These are phyloP conservation scores for Lagocephalus sceleratus DNA, from an alignment of 2,797 vertebrate genomes.

Conservation along the genomic window DNA sequence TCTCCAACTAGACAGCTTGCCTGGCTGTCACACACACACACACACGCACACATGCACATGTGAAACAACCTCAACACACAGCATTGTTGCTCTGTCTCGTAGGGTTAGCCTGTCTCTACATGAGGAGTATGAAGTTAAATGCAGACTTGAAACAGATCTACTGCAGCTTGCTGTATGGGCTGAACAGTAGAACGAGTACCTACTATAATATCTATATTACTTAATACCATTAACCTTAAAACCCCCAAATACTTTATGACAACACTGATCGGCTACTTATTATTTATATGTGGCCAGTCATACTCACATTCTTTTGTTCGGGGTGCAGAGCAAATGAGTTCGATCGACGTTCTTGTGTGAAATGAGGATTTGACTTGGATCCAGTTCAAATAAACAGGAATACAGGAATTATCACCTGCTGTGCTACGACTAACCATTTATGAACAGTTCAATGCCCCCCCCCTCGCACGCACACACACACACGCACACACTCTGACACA, in stretches of 20 bases:
- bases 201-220: too few relatives aligned
- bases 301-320: neutral
- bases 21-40: conserved; percentile 54
- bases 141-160: conserved; percentile 35
- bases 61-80: conserved; percentile 49
- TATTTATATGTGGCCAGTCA: neutral
- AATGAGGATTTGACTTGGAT: conserved; percentile 1
- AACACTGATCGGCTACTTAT: neutral
- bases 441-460: conserved; percentile 19
- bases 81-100: conserved; percentile 39
- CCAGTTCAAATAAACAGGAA: conserved; percentile 1
- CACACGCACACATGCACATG: conserved; percentile 30
- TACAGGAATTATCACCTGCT: conserved; percentile 1
- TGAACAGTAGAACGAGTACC: conserved; percentile 1
- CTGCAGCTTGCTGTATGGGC: conserved; percentile 17
- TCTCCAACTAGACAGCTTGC: conserved; percentile 57
- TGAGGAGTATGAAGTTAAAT: conserved; percentile 45
- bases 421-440: neutral
- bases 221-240: neutral
- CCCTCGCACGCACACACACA: conserved; percentile 12
- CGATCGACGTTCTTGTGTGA: neutral
- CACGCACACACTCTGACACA: conserved; percentile 7
- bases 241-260: neutral
- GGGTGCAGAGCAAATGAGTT: neutral
- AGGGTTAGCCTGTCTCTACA: conserved; percentile 44